Evolutionary conservation across 1,140 invertebrate genomes (phyloP).

Genomic region (Drosophila neocordata): DNA sequence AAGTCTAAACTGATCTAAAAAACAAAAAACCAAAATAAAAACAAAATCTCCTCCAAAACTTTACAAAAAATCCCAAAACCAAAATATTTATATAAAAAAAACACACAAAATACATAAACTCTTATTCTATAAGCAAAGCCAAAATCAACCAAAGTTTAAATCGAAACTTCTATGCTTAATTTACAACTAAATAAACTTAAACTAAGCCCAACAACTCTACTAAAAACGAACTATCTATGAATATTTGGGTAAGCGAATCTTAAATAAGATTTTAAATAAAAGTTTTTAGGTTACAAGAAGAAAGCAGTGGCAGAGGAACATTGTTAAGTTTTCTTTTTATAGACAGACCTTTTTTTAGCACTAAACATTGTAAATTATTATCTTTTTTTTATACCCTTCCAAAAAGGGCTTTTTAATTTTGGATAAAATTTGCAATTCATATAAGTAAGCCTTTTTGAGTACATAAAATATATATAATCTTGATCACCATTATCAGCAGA

Average conservation of each 20-base stretch:
- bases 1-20: not conserved
- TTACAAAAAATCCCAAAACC: not conserved
- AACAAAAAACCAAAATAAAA: constrained; percentile 13
- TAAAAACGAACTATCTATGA: constrained; percentile 75
- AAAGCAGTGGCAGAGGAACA: no score
- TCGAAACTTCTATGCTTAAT: constrained; percentile 28
- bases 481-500: no score
- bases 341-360: not conserved
- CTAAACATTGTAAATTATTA: not conserved
- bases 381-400: no score
- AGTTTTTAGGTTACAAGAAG: not conserved
- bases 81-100: constrained; percentile 23
- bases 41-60: not conserved
- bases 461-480: no score
- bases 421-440: no score
- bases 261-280: not conserved
- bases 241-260: constrained; percentile 77
- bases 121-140: constrained; percentile 12
- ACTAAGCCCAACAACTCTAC: constrained; percentile 38
- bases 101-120: constrained; percentile 32
- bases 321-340: not conserved
- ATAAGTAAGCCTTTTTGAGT: no score
- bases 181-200: constrained; percentile 47
- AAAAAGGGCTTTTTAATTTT: no score
- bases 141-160: constrained; percentile 32